Conservation (phyloP, 2,888 invertebrate species). For the Chironomus tentans region DNA sequence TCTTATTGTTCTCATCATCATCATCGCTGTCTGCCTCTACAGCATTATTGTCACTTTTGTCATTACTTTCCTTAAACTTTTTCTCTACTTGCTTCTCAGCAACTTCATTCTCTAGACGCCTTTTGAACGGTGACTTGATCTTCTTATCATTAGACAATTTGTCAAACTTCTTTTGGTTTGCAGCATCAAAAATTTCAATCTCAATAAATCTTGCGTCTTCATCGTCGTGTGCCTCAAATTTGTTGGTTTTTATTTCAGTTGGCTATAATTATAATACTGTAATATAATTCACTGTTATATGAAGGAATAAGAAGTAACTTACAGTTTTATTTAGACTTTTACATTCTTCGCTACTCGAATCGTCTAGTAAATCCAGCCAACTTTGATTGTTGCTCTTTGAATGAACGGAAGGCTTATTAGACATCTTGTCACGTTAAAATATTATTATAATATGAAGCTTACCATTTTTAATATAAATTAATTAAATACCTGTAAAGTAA, state of each 20-base stretch:
- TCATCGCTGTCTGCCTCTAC: neutral
- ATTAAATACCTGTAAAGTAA: neutral
- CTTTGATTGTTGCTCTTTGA: neutral
- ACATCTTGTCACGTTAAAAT: neutral
- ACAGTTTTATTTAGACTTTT: neutral
- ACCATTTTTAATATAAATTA: neutral
- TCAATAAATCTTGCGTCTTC: neutral
- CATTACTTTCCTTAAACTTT: neutral
- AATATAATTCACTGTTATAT: neutral
- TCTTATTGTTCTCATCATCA: slow-evolving; percentile 11
- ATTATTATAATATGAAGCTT: neutral
- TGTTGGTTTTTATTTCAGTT: neutral
- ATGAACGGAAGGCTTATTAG: neutral
- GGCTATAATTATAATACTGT: neutral
- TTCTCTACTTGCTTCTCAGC: slow-evolving; percentile 29
- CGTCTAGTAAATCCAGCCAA: slow-evolving; percentile 5
- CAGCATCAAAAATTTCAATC: neutral
- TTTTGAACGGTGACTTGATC: slow-evolving; percentile 40
- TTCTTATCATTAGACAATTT: slow-evolving; percentile 39
- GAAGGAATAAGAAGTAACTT: neutral
- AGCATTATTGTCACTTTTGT: neutral
- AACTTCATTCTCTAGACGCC: slow-evolving; percentile 37
- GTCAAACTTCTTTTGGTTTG: slow-evolving; percentile 40
- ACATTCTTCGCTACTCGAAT: neutral
- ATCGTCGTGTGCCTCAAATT: neutral